Evolutionary conservation across 2,797 vertebrate genomes (phyloP).

Genomic region (Pangasius macronema): DNA sequence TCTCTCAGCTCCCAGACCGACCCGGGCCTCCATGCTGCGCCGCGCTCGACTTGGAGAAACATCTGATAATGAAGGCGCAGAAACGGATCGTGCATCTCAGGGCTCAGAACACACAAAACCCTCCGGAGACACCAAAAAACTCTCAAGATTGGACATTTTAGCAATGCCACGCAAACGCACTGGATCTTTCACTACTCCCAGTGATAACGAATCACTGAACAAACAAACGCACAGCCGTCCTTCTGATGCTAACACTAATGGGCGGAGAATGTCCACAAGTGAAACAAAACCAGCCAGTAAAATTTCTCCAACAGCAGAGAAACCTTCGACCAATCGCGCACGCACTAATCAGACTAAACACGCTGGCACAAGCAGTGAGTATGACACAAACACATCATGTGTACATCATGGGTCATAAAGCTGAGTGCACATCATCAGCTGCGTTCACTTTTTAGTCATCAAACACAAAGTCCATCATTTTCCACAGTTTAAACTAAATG

Average conservation of each 20-base stretch:
- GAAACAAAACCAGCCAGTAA: slow-evolving; percentile 72
- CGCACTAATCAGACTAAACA: slow-evolving; percentile 86
- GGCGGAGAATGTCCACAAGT: slow-evolving; percentile 72
- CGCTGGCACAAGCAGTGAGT: slow-evolving; percentile 79
- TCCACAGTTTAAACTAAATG: background rate
- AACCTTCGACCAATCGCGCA: slow-evolving; percentile 80
- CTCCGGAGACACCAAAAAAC: slow-evolving; percentile 80
- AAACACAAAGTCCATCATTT: background rate
- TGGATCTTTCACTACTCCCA: slow-evolving; percentile 87
- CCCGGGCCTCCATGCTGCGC: slow-evolving; percentile 90
- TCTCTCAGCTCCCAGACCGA: slow-evolving; percentile 90
- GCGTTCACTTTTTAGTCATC: background rate
- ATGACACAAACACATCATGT: slow-evolving; percentile 2
- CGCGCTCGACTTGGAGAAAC: slow-evolving; percentile 90
- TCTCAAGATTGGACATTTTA: slow-evolving; percentile 90
- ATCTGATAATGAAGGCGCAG: slow-evolving; percentile 88
- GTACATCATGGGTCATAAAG: background rate
- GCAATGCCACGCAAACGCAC: slow-evolving; percentile 94
- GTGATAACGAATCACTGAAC: slow-evolving; percentile 78
- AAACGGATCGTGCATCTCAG: slow-evolving; percentile 78
- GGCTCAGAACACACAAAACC: slow-evolving; percentile 76
- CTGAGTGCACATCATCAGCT: background rate
- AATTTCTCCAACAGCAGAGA: slow-evolving; percentile 64
- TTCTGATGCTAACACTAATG: slow-evolving; percentile 64
- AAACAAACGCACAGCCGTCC: slow-evolving; percentile 73